Evolutionary conservation across 30 jellyfish, hydroid and myxozoan genomes (phyloP), one percentile per base, ranked within the genome.

Genomic region (Hydractinia symbiolongicarpus): DNA sequence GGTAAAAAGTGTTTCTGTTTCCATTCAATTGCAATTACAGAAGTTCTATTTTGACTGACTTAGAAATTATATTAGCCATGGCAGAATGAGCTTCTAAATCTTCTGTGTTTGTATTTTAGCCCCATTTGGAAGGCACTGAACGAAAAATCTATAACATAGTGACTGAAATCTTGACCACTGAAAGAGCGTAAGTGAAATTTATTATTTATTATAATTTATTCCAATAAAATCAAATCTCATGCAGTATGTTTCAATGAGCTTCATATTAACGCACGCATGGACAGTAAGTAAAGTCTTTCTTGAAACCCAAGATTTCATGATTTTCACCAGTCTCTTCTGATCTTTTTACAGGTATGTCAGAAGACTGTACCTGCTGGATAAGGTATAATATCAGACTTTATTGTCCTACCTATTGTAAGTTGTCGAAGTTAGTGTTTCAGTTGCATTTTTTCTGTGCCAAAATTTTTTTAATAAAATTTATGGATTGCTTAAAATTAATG

Each of bases 111-210:
- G 50, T 53, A 62, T 51, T 67, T 60, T 87, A 89, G 55, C 73
- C 84, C 0, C 91, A 85, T 72, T 85, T 58, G 6, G 97, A 86
- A 15, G 91, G 89, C 4, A 55, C 88, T 6, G 72, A 85, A 79
- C 85, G 86, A 66, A 94, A 94, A 79, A 84, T 94, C 6, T 83
- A 61, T 60, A 84, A 94, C 66, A 94, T 94, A 61, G 99, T 94
- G 52, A 86, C 82, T 62, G 99, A 94, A 69, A 94, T 94, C 55
- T 84, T 94, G 4, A 80, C 99, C 5, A 94, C 99, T 13, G 99
- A 94, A 71, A 88, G 96, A 67, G 95, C 99, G 99, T 94, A 79
- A 88, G 99, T 83, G 6, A 6, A 6, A 49, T 44, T 67, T 30
- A 14, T 6, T 50, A 7, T 20, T 30, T 30, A 30, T 0, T 30